A percentile compares a stretch with the other conserved stretches of the same genome.
phyloP scores from a whole-genome alignment of 2,888 invertebrate species.

The Euzetes globulus region DNA sequence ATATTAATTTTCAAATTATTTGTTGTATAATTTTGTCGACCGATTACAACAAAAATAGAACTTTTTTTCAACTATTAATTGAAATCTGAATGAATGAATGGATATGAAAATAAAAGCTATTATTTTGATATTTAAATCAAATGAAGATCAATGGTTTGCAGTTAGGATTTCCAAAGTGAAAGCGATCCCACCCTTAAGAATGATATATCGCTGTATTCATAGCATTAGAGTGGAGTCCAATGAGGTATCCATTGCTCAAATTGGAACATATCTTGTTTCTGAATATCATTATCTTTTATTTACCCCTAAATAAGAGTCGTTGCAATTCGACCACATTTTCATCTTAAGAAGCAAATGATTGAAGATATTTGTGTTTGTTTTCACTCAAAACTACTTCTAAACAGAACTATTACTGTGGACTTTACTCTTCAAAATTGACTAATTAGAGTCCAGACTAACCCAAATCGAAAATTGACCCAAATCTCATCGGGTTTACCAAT shows the following conservation, averaged over 20 bases:
- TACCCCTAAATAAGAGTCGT: not conserved
- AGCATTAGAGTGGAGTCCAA: not conserved
- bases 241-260: not conserved
- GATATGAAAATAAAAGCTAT: not conserved
- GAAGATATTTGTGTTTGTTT: not conserved
- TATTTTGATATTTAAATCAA: not conserved
- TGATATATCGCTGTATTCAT: not conserved
- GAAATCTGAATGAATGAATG: not conserved
- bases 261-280: not conserved
- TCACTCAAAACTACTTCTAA: not conserved
- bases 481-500: not conserved
- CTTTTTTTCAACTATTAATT: not conserved
- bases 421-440: not conserved
- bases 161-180: not conserved
- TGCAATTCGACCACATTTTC: slow-evolving; percentile 1
- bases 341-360: not conserved
- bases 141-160: not conserved
- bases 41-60: too few species aligned
- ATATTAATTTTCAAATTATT: too few species aligned
- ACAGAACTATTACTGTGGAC: not conserved
- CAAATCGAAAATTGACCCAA: not conserved
- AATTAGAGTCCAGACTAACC: not conserved
- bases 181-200: not conserved
- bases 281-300: slow-evolving; percentile 18
- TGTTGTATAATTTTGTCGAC: too few species aligned